These are phyloP conservation scores for Thalpophila matura DNA, from an alignment of 2,888 invertebrate species.

Conservation along the genomic window DNA sequence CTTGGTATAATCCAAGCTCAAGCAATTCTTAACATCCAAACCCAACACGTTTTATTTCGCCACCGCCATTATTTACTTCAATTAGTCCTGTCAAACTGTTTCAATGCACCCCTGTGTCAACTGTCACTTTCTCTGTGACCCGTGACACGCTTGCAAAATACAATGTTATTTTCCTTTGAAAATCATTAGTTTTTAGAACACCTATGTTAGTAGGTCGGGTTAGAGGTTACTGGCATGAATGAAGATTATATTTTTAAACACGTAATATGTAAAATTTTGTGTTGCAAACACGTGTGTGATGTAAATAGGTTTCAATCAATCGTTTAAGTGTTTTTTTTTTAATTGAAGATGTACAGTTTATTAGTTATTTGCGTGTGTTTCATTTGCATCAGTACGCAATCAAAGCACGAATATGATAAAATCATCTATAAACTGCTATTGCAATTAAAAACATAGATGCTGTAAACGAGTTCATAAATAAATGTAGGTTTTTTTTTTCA, in stretches of 20 bases:
- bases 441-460: slow-evolving; percentile 30
- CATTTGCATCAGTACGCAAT: slow-evolving; percentile 14
- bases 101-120: slow-evolving; percentile 29
- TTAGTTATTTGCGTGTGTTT: slow-evolving; percentile 33
- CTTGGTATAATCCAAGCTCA: not conserved
- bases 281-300: slow-evolving; percentile 55
- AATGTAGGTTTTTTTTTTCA: not conserved
- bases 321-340: slow-evolving; percentile 22
- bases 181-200: slow-evolving; percentile 76
- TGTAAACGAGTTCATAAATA: slow-evolving; percentile 3
- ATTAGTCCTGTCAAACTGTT: slow-evolving; percentile 44
- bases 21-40: slow-evolving; percentile 35
- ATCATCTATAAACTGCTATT: slow-evolving; percentile 29
- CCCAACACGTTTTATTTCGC: slow-evolving; percentile 48
- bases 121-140: slow-evolving; percentile 86
- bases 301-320: slow-evolving; percentile 54
- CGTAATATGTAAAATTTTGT: slow-evolving; percentile 61
- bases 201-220: slow-evolving; percentile 77
- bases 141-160: slow-evolving; percentile 81
- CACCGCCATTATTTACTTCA: slow-evolving; percentile 50
- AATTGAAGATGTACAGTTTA: slow-evolving; percentile 22
- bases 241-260: slow-evolving; percentile 49
- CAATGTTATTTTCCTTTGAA: slow-evolving; percentile 74
- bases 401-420: slow-evolving; percentile 27
- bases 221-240: slow-evolving; percentile 62